Percentiles rank a stretch among this genome's conserved stretches.
phyloP scores from a whole-genome alignment of 2,113 vertebrate genomes.

The Cryptomyrus ogoouensis region DNA sequence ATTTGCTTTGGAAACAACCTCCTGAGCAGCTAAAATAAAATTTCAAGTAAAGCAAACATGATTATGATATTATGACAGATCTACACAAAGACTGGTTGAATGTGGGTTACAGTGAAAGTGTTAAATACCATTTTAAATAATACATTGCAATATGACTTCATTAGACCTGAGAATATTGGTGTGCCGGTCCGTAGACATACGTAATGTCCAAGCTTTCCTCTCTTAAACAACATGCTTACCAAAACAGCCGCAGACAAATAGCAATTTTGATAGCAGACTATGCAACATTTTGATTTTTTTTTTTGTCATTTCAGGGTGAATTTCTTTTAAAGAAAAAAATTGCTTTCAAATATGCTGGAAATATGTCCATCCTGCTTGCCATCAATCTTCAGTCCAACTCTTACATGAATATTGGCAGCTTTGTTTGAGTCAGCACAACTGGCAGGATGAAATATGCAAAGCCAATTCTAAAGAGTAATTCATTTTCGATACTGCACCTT shows the following conservation, averaged over 20 bases:
- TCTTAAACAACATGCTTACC: not conserved
- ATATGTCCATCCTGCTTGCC: conserved; percentile 24
- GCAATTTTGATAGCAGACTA: not conserved
- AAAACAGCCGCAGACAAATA: not conserved
- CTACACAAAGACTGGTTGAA: not conserved
- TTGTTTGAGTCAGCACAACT: conserved; percentile 38
- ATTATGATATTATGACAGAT: not conserved
- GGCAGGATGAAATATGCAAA: conserved; percentile 40
- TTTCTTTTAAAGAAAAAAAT: not conserved
- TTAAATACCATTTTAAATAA: not conserved
- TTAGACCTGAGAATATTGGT: not conserved
- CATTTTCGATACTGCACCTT: not conserved
- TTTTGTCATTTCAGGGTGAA: not conserved
- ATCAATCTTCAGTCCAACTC: conserved; percentile 32
- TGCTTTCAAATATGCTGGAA: not conserved
- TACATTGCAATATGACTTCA: not conserved
- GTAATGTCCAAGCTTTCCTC: not conserved
- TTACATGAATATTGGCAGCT: conserved; percentile 30
- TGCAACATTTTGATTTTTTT: not conserved
- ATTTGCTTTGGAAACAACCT: not conserved
- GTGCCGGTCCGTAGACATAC: not conserved
- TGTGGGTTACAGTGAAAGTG: not conserved
- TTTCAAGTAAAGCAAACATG: not conserved
- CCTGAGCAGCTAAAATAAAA: not conserved
- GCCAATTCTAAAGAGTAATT: not conserved